Base-by-base conservation (phyloP, 2,113 vertebrate species). In the Cinclus mexicanus region DNA sequence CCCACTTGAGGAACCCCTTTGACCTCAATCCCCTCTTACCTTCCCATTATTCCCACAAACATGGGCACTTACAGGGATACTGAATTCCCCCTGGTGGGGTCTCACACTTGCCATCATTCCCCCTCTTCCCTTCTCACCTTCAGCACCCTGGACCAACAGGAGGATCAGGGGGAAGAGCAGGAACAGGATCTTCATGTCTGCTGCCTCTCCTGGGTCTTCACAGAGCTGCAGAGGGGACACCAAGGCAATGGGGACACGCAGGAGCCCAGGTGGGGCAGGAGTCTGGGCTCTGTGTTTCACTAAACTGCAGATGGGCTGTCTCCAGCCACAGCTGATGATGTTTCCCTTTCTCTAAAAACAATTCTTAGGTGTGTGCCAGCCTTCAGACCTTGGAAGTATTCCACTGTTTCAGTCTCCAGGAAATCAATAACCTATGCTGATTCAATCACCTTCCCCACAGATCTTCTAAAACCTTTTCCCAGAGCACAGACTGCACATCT, bases 21-120 rank as follows among this genome's bases (percentile, higher is more conserved):
- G 24, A 49, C 17, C 7, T 8, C n/a, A 21, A 3, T 37, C 18
- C 19, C 7, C 6, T 19, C 9, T 50, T 21, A 28, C 25, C n/a
- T 21, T 35, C 44, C 20, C 17, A 35, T 26, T 33, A 49, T 5
- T 7, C 17, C 8, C 65, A 47, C 23, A 47, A 19, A 14, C 12
- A 19, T 0, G 1, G 24, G 18, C 29, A n/a, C 28, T 29, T 64
- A 7, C 4, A 1, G 0, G 20, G 26, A 53, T 14, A 10, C 3
- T 7, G n/a, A 56, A 26, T 22, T 23, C 5, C 19, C 26, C 9
- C 24, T 21, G 23, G 2, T 35, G 24, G 2, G 3, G 5, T 13
- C 6, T 74, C 53, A 57, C 24, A 16, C 14, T 44, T 35, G 20
- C 8, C 5, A 7, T 10, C 13, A 28, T 57, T 12, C 35, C 18